Base-by-base conservation (phyloP, 2,797 vertebrate species). In the Hoplostethus atlanticus region DNA sequence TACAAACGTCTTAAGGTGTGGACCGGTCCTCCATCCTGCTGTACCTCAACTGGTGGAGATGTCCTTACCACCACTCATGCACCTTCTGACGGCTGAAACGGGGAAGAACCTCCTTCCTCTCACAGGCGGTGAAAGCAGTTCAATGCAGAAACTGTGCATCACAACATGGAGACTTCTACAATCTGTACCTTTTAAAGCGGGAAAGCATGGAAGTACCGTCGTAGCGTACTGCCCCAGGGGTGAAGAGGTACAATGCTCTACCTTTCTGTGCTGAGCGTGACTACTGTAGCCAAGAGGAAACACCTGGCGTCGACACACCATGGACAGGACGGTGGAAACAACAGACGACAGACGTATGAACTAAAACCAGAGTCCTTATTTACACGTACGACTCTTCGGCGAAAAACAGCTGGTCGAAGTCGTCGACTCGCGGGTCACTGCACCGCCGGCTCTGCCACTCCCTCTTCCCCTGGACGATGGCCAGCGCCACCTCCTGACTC, bases 391-490 rank as follows among this genome's bases (percentile, higher is more conserved):
- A 95, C 84, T 97, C 95, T 75, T 96, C 95, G 0, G 92, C 93
- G 70, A 96, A 96, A 87, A 96, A 93, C 76, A 95, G 94, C 92
- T 96, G 94, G 80, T 96, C 95, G 63, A 95, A 95, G 78, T 96
- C 95, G 68, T 96, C 95, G 84, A 94, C 89, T 42, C 85, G 93
- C 0, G 95, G 95, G 90, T 94, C 93, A 57, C 90, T 95, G 90
- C 93, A 97, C 52, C 89, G 83, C 76, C 94, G 84, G 78, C 81
- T 93, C 85, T 93, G 93, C 95, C 93, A 95, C 59, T 94, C 94
- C 75, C 85, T 92, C 84, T 94, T 95, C 65, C 90, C 90, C 80
- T 92, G 94, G 44, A 87, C 89, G 6, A 92, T 87, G 0, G 93
- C 92, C 54, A 94, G 73, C 6, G 87, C 91, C 83, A 94, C 92